These are phyloP conservation scores for Picus viridis DNA, from an alignment of 2,797 vertebrate genomes.

Conservation along the genomic window DNA sequence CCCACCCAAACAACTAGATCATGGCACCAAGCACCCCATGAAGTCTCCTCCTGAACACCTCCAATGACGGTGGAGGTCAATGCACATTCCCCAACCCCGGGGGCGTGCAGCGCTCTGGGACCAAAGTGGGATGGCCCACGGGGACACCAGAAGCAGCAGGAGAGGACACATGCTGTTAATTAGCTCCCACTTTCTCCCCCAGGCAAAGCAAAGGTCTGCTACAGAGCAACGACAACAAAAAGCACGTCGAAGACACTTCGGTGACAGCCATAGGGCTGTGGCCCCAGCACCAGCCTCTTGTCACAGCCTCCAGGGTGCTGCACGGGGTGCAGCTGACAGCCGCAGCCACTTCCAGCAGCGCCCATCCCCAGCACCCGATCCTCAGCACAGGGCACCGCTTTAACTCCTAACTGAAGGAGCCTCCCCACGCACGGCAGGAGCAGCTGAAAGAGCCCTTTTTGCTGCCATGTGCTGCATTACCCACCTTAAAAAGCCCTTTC, in stretches of 20 bases:
- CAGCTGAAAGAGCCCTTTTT: neutral
- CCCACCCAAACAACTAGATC: no score
- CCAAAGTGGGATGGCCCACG: rapidly evolving
- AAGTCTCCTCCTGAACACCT: no score
- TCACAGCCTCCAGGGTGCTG: neutral
- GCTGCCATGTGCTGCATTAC: neutral
- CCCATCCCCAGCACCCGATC: neutral
- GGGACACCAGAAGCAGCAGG: neutral
- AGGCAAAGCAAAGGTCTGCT: neutral
- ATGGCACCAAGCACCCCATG: no score
- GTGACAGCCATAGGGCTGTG: rapidly evolving
- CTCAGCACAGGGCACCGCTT: neutral
- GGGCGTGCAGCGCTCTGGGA: rapidly evolving
- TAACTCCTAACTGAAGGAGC: neutral
- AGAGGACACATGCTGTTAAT: neutral
- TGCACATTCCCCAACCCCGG: rapidly evolving
- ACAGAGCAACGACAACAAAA: neutral
- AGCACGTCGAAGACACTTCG: neutral
- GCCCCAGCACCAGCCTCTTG: rapidly evolving
- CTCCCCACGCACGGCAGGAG: neutral
- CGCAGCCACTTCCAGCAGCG: neutral
- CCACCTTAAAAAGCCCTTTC: neutral
- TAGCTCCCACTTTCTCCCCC: neutral
- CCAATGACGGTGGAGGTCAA: no score
- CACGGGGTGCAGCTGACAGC: no score